Percentiles rank a stretch among this genome's conserved stretches.
Conservation (phyloP, 2,888 invertebrate genomes). For the Epistrophella euchroma region DNA sequence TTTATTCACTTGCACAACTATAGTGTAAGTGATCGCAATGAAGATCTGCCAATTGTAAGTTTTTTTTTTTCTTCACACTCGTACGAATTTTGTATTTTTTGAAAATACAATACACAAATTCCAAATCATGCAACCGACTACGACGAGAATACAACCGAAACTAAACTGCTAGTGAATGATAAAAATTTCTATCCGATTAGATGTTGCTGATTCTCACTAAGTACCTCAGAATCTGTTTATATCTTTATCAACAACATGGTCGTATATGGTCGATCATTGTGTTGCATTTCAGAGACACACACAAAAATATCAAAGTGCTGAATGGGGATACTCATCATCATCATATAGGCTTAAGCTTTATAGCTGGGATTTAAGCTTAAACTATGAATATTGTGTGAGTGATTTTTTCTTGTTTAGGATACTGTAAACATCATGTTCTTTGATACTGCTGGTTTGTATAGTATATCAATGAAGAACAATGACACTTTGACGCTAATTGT, state of each 20-base stretch:
- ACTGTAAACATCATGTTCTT: not conserved
- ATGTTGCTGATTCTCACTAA: constrained; percentile 58
- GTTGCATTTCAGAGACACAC: constrained; percentile 33
- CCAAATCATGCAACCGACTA: constrained; percentile 62
- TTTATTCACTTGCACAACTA: constrained; percentile 20
- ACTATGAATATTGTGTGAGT: not conserved
- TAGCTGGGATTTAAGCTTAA: not conserved
- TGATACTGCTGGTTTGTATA: too few species aligned
- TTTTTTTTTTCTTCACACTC: constrained; percentile 2
- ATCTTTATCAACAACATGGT: constrained; percentile 2
- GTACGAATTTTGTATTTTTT: constrained; percentile 1
- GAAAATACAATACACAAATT: constrained; percentile 36
- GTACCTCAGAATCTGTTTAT: constrained; percentile 24
- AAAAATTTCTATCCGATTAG: constrained; percentile 65
- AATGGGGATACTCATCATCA: not conserved
- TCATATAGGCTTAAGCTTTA: not conserved
- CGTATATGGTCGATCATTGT: constrained; percentile 35
- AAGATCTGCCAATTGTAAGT: constrained; percentile 3
- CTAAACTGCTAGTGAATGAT: constrained; percentile 54
- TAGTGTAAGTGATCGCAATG: constrained; percentile 29
- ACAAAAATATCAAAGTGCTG: not conserved
- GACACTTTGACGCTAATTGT: not conserved
- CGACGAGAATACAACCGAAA: constrained; percentile 73
- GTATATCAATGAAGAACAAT: not conserved
- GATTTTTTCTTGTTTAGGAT: not conserved